Evolutionary conservation across 2,113 vertebrate genomes (phyloP).

Genomic region (Entomyzon cyanotis): DNA sequence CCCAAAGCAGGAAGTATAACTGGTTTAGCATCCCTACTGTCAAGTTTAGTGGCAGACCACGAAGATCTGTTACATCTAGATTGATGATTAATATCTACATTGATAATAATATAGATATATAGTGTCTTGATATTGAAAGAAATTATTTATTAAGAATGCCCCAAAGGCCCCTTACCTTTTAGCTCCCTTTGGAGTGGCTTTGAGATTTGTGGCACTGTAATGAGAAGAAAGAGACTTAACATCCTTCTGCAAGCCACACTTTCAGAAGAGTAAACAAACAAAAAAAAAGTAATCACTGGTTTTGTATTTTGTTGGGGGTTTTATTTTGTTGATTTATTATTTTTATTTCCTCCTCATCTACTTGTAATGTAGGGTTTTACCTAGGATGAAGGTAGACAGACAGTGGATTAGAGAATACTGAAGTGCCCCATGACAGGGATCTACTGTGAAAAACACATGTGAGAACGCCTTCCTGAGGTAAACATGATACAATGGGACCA

Average conservation of each 20-base stretch:
- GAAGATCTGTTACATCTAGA: neutral
- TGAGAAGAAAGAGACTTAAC: neutral
- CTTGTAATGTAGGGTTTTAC: neutral
- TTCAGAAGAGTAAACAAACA: neutral
- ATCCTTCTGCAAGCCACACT: neutral
- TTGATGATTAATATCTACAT: neutral
- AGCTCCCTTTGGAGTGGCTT: neutral
- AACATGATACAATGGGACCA: neutral
- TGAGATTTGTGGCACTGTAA: neutral
- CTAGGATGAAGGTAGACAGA: neutral
- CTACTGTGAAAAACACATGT: neutral
- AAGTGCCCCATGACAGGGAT: neutral
- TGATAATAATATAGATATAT: neutral
- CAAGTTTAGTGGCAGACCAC: neutral
- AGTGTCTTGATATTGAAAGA: neutral
- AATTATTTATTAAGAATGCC: neutral
- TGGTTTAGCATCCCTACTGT: neutral
- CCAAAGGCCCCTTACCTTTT: neutral
- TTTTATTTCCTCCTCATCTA: neutral
- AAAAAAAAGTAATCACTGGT: neutral
- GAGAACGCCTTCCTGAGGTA: neutral
- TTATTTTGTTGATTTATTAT: neutral
- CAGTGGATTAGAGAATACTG: neutral
- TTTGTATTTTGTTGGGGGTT: neutral
- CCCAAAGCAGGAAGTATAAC: neutral